phyloP scores from a whole-genome alignment of 1,140 invertebrate species.

The Drosophila kepulauana region DNA sequence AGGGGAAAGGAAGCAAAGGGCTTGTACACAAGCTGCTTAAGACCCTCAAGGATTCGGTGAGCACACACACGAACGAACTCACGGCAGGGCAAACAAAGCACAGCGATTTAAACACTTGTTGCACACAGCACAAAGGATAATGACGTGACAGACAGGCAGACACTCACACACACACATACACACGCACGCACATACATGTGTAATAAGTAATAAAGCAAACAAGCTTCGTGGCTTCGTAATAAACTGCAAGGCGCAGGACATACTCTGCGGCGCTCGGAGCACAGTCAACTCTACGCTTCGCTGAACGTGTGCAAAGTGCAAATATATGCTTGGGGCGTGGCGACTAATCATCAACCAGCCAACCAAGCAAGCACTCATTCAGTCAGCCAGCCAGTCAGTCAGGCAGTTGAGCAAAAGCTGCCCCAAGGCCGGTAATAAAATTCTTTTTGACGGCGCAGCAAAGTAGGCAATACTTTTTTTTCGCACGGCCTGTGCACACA shows the following conservation, averaged over 20 bases:
- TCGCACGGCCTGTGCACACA: conserved; percentile 30
- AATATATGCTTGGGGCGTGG: conserved; percentile 52
- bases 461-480: conserved; percentile 64
- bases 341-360: conserved; percentile 58
- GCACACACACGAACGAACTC: neutral
- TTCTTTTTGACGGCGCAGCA: conserved; percentile 40
- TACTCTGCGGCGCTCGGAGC: conserved; percentile 22
- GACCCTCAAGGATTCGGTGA: conserved; percentile 57
- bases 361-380: conserved; percentile 9
- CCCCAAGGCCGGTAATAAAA: conserved; percentile 47
- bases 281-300: conserved; percentile 1
- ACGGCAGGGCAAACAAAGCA: conserved; percentile 67
- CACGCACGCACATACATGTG: conserved; percentile 8
- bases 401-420: conserved; percentile 6
- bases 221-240: conserved; percentile 52
- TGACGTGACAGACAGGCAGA: conserved; percentile 57
- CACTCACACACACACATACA: conserved; percentile 31
- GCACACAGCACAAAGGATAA: conserved; percentile 75
- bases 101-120: conserved; percentile 76
- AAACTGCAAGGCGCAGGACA: conserved; percentile 54
- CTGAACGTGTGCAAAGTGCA: conserved; percentile 38
- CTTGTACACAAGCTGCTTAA: conserved; percentile 75
- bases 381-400: conserved; percentile 12
- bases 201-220: conserved; percentile 75
- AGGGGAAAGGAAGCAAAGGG: conserved; percentile 33